phyloP scores from a whole-genome alignment of 2,797 vertebrate genomes.

The Antrozous pallidus region DNA sequence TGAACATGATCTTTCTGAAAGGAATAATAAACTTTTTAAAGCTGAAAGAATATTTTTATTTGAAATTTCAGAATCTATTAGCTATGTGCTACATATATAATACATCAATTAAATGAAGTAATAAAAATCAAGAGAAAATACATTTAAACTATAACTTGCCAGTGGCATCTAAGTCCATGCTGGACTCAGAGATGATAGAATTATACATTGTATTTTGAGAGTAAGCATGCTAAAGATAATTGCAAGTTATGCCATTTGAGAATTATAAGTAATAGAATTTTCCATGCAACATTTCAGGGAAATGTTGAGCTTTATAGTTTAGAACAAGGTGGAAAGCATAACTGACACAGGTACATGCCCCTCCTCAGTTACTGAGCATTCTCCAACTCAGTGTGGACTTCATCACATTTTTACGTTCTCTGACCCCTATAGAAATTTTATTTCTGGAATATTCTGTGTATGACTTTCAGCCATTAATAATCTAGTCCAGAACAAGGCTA shows the following conservation, averaged over 20 bases:
- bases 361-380: not conserved
- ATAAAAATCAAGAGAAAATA: slow-evolving; percentile 35
- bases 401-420: not conserved
- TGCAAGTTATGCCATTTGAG: not conserved
- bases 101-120: slow-evolving; percentile 20
- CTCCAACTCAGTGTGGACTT: not conserved
- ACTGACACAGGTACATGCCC: not conserved
- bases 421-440: not conserved
- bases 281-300: not conserved
- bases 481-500: not conserved
- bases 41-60: not conserved
- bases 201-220: not conserved
- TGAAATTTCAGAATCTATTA: not conserved
- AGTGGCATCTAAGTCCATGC: not conserved
- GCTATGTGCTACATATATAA: slow-evolving; percentile 34
- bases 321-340: not conserved
- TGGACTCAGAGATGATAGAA: not conserved
- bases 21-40: slow-evolving; percentile 30
- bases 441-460: not conserved
- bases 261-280: slow-evolving; percentile 16
- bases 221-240: not conserved
- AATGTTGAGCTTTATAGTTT: not conserved
- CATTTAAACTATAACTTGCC: not conserved
- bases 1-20: slow-evolving; percentile 12
- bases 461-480: not conserved